A percentile compares a stretch with the other conserved stretches of the same genome.
Conservation (phyloP, 2,888 invertebrate genomes). For the Luperina testacea region DNA sequence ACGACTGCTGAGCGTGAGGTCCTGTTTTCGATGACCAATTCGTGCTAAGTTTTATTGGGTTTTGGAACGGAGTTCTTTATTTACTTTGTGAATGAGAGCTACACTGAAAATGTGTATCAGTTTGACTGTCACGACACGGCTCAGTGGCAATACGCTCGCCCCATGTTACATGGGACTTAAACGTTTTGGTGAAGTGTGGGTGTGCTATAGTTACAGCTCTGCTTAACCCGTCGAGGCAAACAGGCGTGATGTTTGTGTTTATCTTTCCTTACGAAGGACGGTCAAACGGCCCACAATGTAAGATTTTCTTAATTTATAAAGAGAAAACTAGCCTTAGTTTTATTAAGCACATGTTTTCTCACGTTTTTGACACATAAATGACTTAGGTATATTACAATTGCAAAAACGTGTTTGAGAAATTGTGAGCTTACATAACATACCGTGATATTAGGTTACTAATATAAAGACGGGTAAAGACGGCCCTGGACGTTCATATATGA, state of each 20-base stretch:
- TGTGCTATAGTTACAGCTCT: not conserved
- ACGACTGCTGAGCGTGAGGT: not conserved
- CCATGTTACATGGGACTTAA: not conserved
- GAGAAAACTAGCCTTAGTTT: slow-evolving; percentile 12
- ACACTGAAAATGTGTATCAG: no score
- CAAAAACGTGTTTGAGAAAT: slow-evolving; percentile 2
- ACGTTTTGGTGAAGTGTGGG: not conserved
- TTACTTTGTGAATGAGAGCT: no score
- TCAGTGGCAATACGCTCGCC: not conserved
- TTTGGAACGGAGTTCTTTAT: not conserved
- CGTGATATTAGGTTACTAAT: no score
- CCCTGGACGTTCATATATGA: no score
- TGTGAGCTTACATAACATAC: not conserved
- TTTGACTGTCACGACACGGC: no score
- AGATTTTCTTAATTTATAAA: slow-evolving; percentile 1
- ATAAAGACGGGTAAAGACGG: no score
- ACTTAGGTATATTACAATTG: slow-evolving; percentile 1
- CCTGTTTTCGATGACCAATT: not conserved
- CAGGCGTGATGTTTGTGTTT: not conserved
- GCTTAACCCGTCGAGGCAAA: fast-evolving
- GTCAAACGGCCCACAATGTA: not conserved
- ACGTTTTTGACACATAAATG: not conserved
- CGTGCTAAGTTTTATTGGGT: not conserved
- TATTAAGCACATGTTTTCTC: slow-evolving; percentile 3
- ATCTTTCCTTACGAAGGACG: not conserved